Evolutionary conservation across 2,888 invertebrate genomes (phyloP), one percentile per base, ranked within the genome.

Genomic region (Drosophila dives): DNA sequence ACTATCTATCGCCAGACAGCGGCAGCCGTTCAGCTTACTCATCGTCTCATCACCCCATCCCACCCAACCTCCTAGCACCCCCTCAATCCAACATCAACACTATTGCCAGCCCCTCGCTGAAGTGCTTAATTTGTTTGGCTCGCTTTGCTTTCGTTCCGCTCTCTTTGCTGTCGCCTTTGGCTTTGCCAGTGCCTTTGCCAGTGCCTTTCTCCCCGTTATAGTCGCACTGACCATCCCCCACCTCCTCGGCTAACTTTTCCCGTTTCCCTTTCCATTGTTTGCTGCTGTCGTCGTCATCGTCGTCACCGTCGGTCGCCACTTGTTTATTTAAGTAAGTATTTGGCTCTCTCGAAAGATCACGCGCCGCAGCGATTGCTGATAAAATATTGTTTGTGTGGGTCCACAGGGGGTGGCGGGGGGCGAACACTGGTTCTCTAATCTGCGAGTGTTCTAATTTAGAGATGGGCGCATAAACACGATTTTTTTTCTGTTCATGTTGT

Each of bases 291-390:
- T 79, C 86, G 86, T 83, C 83, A 86, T 74, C 86, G 79, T 79
- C 86, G 86, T 83, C 83, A 86, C 63, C 84, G 71, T 77, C 77
- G 69, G 70, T 66, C 80, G 80, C 71, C 74, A 77, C 75, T 80
- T 80, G 80, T 77, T 80, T 80, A 72, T 77, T 73, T 86, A 45
- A 45, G 71, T 70, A 53, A 64, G 65, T 65, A 75, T 75, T 81
- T 73, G 84, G 69, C 69, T 77, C 86, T 71, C 69, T 86, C 74
- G 75, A 63, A 80, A 86, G 87, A 83, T 83, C 83, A 83, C 83
- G 83, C 83, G 83, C 83, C 82, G 75, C 75, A 72, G 75, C 84
- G 86, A 86, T 86, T 60, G 75, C 82, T 83, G 83, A 83, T 83
- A 80, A 86, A 83, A 77, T 75, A 78, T 71, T 74, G 62, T 40